Percentiles rank a stretch among this genome's conserved stretches.
Evolutionary conservation across 2,113 vertebrate genomes (phyloP).

Genomic region (Monopterus albus): DNA sequence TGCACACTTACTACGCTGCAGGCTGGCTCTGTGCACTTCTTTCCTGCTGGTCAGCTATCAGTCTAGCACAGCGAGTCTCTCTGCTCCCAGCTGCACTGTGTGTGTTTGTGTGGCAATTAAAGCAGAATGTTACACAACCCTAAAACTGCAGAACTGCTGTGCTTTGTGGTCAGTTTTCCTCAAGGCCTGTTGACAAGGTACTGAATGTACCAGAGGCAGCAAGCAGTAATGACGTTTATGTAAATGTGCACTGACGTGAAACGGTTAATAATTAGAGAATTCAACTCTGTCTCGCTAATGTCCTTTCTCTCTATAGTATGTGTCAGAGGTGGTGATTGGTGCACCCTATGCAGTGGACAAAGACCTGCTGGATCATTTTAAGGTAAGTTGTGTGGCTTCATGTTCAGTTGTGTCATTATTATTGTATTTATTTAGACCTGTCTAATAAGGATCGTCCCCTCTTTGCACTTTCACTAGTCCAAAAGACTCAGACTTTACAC

Average conservation of each 20-base stretch:
- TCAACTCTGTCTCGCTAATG: not conserved
- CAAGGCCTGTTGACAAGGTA: not conserved
- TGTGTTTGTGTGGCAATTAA: conserved; percentile 25
- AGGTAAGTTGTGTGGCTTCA: conserved; percentile 76
- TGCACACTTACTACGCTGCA: not conserved
- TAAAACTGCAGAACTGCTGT: not conserved
- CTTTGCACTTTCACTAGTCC: too few relatives aligned
- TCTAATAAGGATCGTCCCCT: too few relatives aligned
- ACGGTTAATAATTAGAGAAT: not conserved
- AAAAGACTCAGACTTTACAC: too few relatives aligned
- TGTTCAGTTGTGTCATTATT: too few relatives aligned
- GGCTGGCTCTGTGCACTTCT: conserved; percentile 29
- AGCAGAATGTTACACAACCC: conserved; percentile 11
- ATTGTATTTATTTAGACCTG: too few relatives aligned
- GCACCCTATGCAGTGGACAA: conserved; percentile 92
- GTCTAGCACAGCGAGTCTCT: conserved; percentile 46
- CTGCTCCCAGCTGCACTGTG: conserved; percentile 21
- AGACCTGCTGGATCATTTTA: conserved; percentile 96
- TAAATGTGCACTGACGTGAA: not conserved
- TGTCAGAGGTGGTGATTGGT: conserved; percentile 97
- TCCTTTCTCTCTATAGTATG: conserved; percentile 83
- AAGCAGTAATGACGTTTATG: too few relatives aligned
- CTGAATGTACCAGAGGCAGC: too few relatives aligned
- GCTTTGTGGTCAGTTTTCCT: conserved; percentile 7
- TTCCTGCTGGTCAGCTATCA: conserved; percentile 46